Conservation (phyloP, 2,888 invertebrate genomes). For the Drosophila glabriapex region DNA sequence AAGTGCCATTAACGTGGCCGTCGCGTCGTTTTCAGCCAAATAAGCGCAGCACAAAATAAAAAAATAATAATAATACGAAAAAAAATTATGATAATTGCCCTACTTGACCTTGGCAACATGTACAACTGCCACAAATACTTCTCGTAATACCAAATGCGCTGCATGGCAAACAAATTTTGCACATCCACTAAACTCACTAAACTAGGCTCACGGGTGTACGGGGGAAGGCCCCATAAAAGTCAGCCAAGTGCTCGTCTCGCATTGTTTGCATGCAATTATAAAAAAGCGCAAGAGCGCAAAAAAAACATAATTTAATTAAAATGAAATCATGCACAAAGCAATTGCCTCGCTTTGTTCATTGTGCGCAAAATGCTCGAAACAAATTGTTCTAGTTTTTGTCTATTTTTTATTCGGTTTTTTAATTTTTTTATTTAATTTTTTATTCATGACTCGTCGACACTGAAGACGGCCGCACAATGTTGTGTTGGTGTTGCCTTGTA, state of each 20-base stretch:
- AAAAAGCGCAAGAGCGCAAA: conserved; percentile 49
- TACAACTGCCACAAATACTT: conserved; percentile 55
- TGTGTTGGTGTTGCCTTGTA: conserved; percentile 61
- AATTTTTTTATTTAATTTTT: conserved; percentile 44
- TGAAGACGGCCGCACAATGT: conserved; percentile 64
- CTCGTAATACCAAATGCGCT: conserved; percentile 64
- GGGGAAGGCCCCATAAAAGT: conserved; percentile 26
- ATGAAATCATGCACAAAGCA: conserved; percentile 81
- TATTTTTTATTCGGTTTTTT: conserved; percentile 29
- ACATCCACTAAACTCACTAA: conserved; percentile 51
- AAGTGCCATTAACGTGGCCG: conserved; percentile 73
- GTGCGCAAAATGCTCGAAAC: conserved; percentile 66
- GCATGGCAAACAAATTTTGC: conserved; percentile 65
- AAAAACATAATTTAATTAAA: conserved; percentile 79
- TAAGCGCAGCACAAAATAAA: conserved; percentile 32
- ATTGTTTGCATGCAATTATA: conserved; percentile 78
- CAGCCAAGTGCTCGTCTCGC: conserved; percentile 54
- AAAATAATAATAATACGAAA: conserved; percentile 12
- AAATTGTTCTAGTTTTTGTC: conserved; percentile 78
- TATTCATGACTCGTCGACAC: conserved; percentile 77
- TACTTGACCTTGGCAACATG: conserved; percentile 72
- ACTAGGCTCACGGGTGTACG: not conserved
- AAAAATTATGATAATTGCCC: conserved; percentile 76
- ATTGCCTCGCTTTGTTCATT: conserved; percentile 80
- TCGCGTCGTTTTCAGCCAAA: conserved; percentile 44